These are phyloP conservation scores for Corythucha ciliata DNA, from an alignment of 2,888 invertebrate species.

Conservation along the genomic window DNA sequence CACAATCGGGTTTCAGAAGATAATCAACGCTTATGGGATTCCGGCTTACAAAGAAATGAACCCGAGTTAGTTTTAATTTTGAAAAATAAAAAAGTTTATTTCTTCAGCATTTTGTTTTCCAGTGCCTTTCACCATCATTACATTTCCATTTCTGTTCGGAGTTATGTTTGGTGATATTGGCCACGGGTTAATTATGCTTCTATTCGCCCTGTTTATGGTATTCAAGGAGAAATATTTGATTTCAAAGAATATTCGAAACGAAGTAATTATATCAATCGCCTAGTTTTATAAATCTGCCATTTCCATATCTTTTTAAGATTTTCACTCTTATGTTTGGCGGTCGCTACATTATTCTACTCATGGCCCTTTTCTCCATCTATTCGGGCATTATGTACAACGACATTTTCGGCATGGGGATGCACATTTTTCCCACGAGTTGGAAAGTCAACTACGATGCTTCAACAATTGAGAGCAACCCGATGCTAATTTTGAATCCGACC, in stretches of 20 bases:
- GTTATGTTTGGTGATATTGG: constrained; percentile 1
- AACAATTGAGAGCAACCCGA: neutral
- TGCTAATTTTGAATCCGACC: neutral
- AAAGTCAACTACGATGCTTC: neutral
- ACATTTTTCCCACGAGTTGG: neutral
- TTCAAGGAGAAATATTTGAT: neutral
- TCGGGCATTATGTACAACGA: neutral
- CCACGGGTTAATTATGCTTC: neutral
- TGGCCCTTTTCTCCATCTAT: neutral
- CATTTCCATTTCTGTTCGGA: constrained; percentile 1
- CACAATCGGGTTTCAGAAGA: neutral
- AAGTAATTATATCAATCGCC: too few relatives aligned
- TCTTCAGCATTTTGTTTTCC: neutral
- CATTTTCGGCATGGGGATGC: neutral
- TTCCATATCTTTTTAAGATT: too few relatives aligned
- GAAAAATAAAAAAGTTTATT: too few relatives aligned
- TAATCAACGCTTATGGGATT: neutral
- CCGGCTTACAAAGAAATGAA: neutral
- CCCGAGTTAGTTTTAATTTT: neutral
- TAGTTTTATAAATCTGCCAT: too few relatives aligned
- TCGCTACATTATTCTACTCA: neutral
- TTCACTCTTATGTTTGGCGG: neutral
- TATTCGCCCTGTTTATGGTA: neutral
- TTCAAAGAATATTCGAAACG: neutral
- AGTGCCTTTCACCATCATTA: neutral